Evolutionary conservation across 2,888 invertebrate species (phyloP).

Genomic region (Dryobota labecula): DNA sequence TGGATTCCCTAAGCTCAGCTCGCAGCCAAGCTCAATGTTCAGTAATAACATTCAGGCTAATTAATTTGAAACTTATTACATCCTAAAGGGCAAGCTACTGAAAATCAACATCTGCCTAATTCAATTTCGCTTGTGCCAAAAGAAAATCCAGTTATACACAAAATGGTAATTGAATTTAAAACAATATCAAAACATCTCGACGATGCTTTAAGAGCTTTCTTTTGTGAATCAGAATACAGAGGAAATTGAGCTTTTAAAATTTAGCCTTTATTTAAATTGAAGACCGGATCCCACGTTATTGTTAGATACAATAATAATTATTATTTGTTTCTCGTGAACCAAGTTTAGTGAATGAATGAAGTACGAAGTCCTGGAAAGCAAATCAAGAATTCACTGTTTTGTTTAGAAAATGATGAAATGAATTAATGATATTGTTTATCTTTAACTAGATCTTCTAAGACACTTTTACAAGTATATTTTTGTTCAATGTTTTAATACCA

Average conservation of each 20-base stretch:
- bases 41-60: not conserved
- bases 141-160: constrained; percentile 40
- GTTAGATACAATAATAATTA: constrained; percentile 56
- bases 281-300: constrained; percentile 46
- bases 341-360: constrained; percentile 52
- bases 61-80: constrained; percentile 21
- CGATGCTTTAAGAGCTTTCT: constrained; percentile 67
- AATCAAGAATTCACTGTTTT: constrained; percentile 49
- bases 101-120: constrained; percentile 47
- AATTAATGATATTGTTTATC: too few species aligned
- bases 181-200: constrained; percentile 68
- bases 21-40: not conserved
- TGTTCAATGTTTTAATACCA: not conserved
- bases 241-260: constrained; percentile 75
- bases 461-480: not conserved
- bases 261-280: constrained; percentile 65
- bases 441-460: not conserved
- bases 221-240: constrained; percentile 65
- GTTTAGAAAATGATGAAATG: not conserved
- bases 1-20: not conserved
- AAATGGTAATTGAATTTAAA: constrained; percentile 64
- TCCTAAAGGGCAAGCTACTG: constrained; percentile 12
- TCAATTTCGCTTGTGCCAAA: constrained; percentile 40
- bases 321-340: constrained; percentile 57
- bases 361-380: constrained; percentile 32